Evolutionary conservation across 2,113 vertebrate species (phyloP).

Genomic region (Sterrhoptilus dennistouni): DNA sequence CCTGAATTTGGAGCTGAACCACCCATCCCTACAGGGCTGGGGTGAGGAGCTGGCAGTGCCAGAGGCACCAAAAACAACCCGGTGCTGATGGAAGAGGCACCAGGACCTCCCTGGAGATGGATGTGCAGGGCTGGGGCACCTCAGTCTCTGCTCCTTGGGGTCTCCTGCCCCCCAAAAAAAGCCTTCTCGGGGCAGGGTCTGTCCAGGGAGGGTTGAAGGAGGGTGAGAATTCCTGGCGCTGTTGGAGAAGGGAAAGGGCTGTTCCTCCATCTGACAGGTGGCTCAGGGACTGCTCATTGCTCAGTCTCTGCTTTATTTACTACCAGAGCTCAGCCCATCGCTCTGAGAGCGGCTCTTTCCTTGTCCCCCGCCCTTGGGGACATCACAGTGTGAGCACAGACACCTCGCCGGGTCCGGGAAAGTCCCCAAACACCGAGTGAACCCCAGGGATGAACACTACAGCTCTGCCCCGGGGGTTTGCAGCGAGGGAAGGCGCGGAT

Average conservation of each 20-base stretch:
- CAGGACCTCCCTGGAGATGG: not conserved
- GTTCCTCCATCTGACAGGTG: slow-evolving; percentile 26
- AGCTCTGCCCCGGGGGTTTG: not conserved
- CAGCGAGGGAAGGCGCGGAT: not conserved
- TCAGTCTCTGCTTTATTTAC: not conserved
- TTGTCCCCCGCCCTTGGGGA: not conserved
- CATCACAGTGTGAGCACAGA: not conserved
- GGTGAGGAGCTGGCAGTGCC: not conserved
- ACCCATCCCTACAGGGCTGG: accelerated
- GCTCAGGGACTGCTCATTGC: not conserved
- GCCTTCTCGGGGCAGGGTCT: not conserved
- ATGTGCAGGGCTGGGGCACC: not conserved
- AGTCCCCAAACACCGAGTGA: accelerated
- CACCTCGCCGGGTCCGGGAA: not conserved
- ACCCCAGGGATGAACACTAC: accelerated
- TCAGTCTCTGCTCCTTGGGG: not conserved
- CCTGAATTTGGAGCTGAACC: not conserved
- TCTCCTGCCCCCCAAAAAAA: not conserved
- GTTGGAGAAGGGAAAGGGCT: not conserved
- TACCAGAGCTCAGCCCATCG: not conserved
- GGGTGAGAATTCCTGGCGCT: not conserved
- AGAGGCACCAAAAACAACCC: accelerated
- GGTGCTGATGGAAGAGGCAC: not conserved
- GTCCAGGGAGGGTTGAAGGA: accelerated
- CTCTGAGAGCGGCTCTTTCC: not conserved